Evolutionary conservation across 2,113 vertebrate genomes (phyloP).

Genomic region (Numida meleagris): DNA sequence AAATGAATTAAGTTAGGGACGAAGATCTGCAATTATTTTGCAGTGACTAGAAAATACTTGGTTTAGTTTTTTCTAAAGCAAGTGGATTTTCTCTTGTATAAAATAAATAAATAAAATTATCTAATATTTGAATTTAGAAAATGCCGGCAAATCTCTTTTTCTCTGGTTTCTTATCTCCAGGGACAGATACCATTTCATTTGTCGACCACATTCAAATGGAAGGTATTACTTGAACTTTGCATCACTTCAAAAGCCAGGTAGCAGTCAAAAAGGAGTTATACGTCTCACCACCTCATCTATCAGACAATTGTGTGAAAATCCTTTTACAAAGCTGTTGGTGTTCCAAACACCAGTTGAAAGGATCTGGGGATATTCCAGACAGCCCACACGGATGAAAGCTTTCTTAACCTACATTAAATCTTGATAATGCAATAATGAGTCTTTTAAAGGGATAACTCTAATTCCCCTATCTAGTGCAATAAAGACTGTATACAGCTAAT

Average conservation of each 20-base stretch:
- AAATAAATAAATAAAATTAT: neutral
- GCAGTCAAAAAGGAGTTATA: constrained; percentile 23
- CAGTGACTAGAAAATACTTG: neutral
- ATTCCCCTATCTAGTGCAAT: constrained; percentile 80
- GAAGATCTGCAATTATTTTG: neutral
- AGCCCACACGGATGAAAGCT: constrained; percentile 63
- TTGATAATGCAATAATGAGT: constrained; percentile 84
- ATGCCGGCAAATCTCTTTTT: constrained; percentile 12
- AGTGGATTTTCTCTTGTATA: neutral
- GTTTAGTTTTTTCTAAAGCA: neutral
- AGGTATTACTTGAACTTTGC: constrained; percentile 9
- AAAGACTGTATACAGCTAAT: constrained; percentile 82
- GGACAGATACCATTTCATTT: constrained; percentile 29
- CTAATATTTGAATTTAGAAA: neutral
- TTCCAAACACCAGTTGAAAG: constrained; percentile 44
- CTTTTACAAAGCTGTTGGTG: constrained; percentile 52
- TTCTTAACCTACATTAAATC: constrained; percentile 84
- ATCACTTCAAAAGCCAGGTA: constrained; percentile 37
- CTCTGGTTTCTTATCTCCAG: constrained; percentile 29
- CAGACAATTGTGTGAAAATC: constrained; percentile 43
- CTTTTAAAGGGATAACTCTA: constrained; percentile 83
- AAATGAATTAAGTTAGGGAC: neutral
- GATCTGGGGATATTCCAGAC: constrained; percentile 60
- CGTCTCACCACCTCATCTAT: constrained; percentile 27
- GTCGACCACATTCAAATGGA: neutral